These are phyloP conservation scores for Dicerorhinus sumatrensis DNA, from an alignment of 2,113 vertebrate species.

Conservation along the genomic window DNA sequence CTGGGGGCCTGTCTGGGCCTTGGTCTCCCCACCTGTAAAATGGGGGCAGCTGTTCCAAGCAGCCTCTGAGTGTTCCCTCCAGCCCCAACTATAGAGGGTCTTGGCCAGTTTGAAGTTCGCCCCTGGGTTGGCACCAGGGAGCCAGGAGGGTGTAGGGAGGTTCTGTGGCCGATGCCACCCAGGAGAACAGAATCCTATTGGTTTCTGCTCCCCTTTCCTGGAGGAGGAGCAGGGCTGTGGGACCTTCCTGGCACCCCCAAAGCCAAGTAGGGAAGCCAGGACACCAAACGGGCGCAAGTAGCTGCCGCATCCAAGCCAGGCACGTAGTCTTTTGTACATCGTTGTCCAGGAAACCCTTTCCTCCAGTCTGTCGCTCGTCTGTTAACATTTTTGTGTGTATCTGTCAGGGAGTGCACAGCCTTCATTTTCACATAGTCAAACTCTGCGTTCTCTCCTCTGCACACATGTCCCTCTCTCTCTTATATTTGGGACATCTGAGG, in stretches of 20 bases:
- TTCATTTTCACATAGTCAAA: neutral
- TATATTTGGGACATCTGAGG: neutral
- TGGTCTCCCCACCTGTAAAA: neutral
- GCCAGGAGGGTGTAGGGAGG: neutral
- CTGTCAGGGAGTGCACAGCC: neutral
- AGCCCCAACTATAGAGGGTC: neutral
- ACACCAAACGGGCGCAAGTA: neutral
- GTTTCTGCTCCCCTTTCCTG: neutral
- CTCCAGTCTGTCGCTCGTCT: neutral
- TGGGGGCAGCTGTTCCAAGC: neutral
- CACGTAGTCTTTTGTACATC: neutral
- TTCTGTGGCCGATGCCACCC: neutral
- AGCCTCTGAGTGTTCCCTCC: neutral
- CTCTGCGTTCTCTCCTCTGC: neutral
- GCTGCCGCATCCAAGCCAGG: too few species aligned
- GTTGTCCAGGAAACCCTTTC: neutral
- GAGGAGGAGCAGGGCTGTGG: neutral
- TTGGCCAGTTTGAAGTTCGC: neutral
- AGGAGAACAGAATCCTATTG: neutral
- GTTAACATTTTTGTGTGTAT: too few species aligned
- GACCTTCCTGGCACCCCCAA: neutral
- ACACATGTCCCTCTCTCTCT: neutral
- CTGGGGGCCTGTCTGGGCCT: neutral
- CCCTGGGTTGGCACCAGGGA: neutral
- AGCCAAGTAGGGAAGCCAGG: neutral